Evolutionary conservation across 1,140 invertebrate genomes (phyloP), one percentile per base, ranked within the genome.

Genomic region (Drosophila nasuta): DNA sequence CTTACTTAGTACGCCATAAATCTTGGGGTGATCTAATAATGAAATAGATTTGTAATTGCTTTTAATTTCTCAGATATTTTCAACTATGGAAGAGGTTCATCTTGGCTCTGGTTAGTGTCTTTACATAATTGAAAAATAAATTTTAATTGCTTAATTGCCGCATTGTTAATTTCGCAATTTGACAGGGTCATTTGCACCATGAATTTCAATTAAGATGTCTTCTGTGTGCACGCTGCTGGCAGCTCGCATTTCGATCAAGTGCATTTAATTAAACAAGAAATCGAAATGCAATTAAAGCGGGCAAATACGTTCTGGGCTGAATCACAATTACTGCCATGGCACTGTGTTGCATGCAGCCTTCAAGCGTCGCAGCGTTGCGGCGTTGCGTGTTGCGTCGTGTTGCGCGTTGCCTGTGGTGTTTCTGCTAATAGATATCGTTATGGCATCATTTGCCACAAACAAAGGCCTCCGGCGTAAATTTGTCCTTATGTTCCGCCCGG

Each of bases 251-350:
- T 33, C 33, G 41, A 35, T 60, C 38, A 57, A 54, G 17, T 70
- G 71, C 77, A 68, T 82, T 75, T 77, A 77, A 86, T 81, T 86
- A 85, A 86, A 64, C 65, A 76, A 45, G 64, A 75, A 65, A 82
- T 81, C 45, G 64, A 83, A 83, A 78, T 83, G 71, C 81, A 88
- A 88, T 88, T 81, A 89, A 78, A 73, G 49, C 69, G 25, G 57
- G 77, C 69, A 77, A 66, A 73, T 56, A 66, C 45, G 30, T 57
- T 48, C 20, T 4, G 13, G 10, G 20, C 49, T 20, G 30, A 49
- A 38, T 38, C 48, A 38, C n/a, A 54, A 20, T 56, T 35, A 60
- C 25, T 17, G 54, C 8, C 7, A 38, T 15, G 0, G 20, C 20
- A 10, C 35, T 10, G 35, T 38, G 35, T 38, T 38, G 35, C 35